Percentiles rank a stretch among this genome's conserved stretches.
Evolutionary conservation across 2,797 vertebrate species (phyloP).

Genomic region (Chiroxiphia lanceolata): DNA sequence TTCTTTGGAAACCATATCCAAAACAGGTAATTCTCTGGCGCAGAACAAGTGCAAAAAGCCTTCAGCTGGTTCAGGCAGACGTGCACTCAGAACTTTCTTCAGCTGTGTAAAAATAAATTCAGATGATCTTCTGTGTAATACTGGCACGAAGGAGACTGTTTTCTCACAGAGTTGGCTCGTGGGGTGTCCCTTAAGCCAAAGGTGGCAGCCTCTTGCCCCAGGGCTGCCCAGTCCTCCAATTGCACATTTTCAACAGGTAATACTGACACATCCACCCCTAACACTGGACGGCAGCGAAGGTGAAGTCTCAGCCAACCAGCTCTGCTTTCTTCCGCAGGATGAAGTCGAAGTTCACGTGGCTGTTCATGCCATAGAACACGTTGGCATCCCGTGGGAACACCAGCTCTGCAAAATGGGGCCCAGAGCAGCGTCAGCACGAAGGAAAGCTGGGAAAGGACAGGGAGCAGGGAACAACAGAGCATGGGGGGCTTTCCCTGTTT

Average conservation of each 20-base stretch:
- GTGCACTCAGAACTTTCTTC: not conserved
- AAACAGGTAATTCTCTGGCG: not conserved
- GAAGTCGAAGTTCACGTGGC: constrained; percentile 90
- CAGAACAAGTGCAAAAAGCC: constrained; percentile 13
- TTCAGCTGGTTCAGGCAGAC: not conserved
- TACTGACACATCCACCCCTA: not conserved
- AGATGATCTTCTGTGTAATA: constrained; percentile 57
- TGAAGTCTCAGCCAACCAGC: not conserved
- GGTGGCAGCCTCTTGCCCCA: not conserved
- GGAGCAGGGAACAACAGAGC: rapidly evolving
- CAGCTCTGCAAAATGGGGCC: constrained; percentile 78
- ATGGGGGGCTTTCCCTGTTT: not conserved
- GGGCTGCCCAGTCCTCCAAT: not conserved
- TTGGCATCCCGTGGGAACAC: constrained; percentile 91
- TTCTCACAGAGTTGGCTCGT: not conserved
- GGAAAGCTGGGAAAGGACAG: not conserved
- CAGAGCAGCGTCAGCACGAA: not conserved
- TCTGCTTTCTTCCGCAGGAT: constrained; percentile 83
- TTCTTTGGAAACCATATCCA: not conserved
- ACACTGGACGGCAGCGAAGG: not conserved
- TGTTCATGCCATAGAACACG: constrained; percentile 97
- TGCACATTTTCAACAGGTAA: not conserved
- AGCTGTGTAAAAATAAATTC: constrained; percentile 50
- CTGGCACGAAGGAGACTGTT: constrained; percentile 57
- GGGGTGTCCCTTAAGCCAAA: not conserved